These are phyloP conservation scores for Hydroisotoma schaefferi DNA, from an alignment of 2,888 invertebrate species.

Conservation along the genomic window DNA sequence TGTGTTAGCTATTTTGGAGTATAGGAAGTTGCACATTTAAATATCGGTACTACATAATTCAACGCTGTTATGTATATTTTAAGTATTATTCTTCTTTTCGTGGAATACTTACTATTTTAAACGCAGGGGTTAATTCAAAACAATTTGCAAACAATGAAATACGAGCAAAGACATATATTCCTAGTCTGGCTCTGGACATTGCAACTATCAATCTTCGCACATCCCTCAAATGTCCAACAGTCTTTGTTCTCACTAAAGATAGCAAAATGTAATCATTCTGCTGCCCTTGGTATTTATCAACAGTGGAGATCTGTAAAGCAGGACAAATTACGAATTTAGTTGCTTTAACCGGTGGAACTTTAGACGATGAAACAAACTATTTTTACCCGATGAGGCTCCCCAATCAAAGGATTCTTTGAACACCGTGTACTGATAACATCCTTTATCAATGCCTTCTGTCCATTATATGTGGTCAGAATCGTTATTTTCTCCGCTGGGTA, in stretches of 20 bases:
- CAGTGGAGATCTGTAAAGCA: constrained; percentile 71
- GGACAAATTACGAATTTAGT: constrained; percentile 11
- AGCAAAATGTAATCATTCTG: constrained; percentile 98
- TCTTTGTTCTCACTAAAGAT: constrained; percentile 90
- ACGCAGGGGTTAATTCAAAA: constrained; percentile 92
- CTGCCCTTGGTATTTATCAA: constrained; percentile 99
- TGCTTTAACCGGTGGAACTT: neutral
- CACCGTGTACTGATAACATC: constrained; percentile 94
- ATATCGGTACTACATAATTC: too few species aligned
- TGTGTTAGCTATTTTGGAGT: constrained; percentile 76
- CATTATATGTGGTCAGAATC: constrained; percentile 97
- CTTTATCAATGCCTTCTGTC: constrained; percentile 93
- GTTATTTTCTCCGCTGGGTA: constrained; percentile 97
- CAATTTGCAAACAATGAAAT: constrained; percentile 92
- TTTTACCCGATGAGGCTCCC: constrained; percentile 77
- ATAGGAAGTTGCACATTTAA: too few species aligned
- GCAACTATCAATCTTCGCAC: constrained; percentile 95
- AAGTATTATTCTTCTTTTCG: neutral
- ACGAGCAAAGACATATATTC: constrained; percentile 92
- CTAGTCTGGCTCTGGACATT: constrained; percentile 93
- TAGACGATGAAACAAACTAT: neutral
- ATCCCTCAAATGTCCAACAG: constrained; percentile 97
- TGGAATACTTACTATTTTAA: constrained; percentile 69
- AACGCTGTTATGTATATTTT: constrained; percentile 36
- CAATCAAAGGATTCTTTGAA: constrained; percentile 90